These are phyloP conservation scores for Lasaia peninsularis DNA, from an alignment of 1,140 invertebrate genomes.

Conservation along the genomic window DNA sequence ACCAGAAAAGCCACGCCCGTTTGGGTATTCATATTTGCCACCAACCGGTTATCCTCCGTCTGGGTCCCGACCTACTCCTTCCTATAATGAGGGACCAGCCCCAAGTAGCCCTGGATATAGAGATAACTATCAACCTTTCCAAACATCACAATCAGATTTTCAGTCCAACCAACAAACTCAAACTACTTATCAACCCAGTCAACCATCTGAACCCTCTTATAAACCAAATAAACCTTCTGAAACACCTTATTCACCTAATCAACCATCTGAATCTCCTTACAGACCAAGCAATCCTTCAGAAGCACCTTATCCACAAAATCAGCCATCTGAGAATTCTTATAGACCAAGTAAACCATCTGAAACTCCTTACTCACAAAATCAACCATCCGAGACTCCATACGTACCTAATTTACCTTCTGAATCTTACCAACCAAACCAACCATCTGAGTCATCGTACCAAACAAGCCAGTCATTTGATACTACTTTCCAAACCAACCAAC, in stretches of 20 bases:
- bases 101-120: not conserved
- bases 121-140: slow-evolving; percentile 37
- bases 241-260: slow-evolving; percentile 45
- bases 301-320: slow-evolving; percentile 40
- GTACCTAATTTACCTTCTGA: slow-evolving; percentile 34
- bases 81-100: slow-evolving; percentile 59
- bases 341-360: slow-evolving; percentile 16
- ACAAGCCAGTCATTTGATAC: slow-evolving; percentile 20
- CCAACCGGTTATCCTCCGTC: slow-evolving; percentile 69
- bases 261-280: slow-evolving; percentile 44
- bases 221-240: slow-evolving; percentile 41
- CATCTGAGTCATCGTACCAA: slow-evolving; percentile 23
- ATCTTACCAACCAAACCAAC: slow-evolving; percentile 38
- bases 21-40: slow-evolving; percentile 75
- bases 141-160: slow-evolving; percentile 36
- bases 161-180: slow-evolving; percentile 39
- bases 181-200: slow-evolving; percentile 50
- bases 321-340: slow-evolving; percentile 24
- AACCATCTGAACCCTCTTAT: slow-evolving; percentile 40
- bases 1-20: slow-evolving; percentile 82
- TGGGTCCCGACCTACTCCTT: slow-evolving; percentile 62
- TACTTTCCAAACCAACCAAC: slow-evolving; percentile 12
- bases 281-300: slow-evolving; percentile 52
- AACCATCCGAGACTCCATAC: slow-evolving; percentile 30
- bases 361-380: slow-evolving; percentile 41